Conservation (phyloP, 2,113 vertebrate genomes). For the Thinocorus orbignyianus region DNA sequence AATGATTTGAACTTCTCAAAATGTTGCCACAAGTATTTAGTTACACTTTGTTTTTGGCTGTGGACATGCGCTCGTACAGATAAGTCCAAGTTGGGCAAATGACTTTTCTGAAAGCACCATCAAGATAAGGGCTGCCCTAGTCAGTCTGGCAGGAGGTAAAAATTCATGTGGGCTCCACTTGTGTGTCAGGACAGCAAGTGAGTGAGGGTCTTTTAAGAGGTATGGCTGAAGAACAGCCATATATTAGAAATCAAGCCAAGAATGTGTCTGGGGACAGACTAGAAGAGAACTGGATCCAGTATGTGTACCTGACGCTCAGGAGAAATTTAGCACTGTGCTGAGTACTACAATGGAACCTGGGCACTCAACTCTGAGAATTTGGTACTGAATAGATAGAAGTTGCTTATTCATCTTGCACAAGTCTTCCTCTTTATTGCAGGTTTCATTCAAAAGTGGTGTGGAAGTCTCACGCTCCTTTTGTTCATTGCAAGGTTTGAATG, state of each 20-base stretch:
- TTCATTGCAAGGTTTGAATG: neutral
- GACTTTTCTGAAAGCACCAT: neutral
- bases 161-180: neutral
- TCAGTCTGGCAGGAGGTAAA: fast-evolving
- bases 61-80: neutral
- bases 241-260: neutral
- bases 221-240: neutral
- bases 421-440: neutral
- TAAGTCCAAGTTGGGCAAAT: neutral
- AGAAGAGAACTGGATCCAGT: neutral
- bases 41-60: neutral
- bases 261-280: neutral
- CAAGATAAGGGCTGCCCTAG: fast-evolving
- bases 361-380: neutral
- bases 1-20: neutral
- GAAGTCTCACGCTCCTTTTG: neutral
- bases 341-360: neutral
- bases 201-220: neutral
- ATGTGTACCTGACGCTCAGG: neutral
- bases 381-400: neutral
- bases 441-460: neutral
- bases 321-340: neutral
- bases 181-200: neutral
- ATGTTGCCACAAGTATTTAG: neutral
- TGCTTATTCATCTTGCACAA: neutral